Conservation (phyloP, 2,888 invertebrate species). For the Scaptomyza reducta region DNA sequence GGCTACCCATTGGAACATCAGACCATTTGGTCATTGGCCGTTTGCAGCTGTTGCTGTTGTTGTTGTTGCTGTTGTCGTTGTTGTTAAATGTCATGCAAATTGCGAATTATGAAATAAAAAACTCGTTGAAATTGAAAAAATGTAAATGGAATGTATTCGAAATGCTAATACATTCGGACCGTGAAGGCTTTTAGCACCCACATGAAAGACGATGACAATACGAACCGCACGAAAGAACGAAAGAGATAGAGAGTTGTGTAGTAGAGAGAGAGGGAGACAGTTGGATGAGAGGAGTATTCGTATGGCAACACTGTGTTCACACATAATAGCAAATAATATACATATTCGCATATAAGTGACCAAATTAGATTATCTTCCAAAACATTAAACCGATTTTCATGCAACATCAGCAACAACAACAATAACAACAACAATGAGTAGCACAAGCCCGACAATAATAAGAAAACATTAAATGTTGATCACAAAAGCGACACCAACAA, state of each 20-base stretch:
- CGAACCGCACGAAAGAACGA: neutral
- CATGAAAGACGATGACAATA: conserved; percentile 34
- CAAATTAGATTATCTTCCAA: conserved; percentile 84
- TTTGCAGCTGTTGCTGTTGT: neutral
- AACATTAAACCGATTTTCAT: conserved; percentile 82
- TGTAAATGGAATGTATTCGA: conserved; percentile 73
- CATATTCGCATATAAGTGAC: conserved; percentile 84
- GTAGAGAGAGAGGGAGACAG: neutral
- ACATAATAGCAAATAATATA: conserved; percentile 79
- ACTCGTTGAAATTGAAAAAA: conserved; percentile 71
- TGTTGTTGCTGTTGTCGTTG: neutral
- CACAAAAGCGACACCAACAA: conserved; percentile 65
- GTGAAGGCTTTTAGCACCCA: conserved; percentile 42
- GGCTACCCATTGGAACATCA: conserved; percentile 10
- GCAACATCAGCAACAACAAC: conserved; percentile 36
- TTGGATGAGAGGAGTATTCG: neutral
- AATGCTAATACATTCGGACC: conserved; percentile 66
- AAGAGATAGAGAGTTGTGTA: neutral
- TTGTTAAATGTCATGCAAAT: conserved; percentile 62
- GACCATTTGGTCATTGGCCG: conserved; percentile 23
- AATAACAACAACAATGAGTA: conserved; percentile 23
- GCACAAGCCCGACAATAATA: conserved; percentile 52
- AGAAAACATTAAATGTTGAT: conserved; percentile 78
- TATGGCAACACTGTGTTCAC: conserved; percentile 42
- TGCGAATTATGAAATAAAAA: conserved; percentile 70